Conservation (phyloP, 2,113 vertebrate species). For the Lycaon pictus region DNA sequence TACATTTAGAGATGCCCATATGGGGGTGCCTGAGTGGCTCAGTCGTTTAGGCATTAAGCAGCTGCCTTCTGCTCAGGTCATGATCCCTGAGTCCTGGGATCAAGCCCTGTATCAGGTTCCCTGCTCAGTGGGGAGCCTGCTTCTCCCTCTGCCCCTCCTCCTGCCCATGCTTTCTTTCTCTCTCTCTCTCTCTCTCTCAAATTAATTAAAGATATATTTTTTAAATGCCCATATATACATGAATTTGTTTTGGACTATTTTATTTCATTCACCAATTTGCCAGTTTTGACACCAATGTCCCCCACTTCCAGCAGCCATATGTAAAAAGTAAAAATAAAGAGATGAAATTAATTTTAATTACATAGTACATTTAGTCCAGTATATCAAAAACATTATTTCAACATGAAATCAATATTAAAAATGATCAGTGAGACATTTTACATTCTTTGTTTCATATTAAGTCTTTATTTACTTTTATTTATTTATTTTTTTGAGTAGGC, state of each 20-base stretch:
- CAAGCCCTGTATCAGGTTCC: not conserved
- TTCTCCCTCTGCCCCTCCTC: not conserved
- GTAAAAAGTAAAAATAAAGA: conserved; percentile 22
- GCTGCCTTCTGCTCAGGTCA: not conserved
- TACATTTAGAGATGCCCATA: not conserved
- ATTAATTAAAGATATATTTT: not conserved
- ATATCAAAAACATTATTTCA: conserved; percentile 42
- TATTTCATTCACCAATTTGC: conserved; percentile 7
- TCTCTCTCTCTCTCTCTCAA: not conserved
- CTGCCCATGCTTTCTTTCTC: not conserved
- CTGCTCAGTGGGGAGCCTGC: not conserved
- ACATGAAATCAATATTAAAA: conserved; percentile 20
- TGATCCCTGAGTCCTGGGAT: not conserved
- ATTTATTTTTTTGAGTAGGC: not conserved
- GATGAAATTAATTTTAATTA: conserved; percentile 43
- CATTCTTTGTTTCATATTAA: conserved; percentile 40
- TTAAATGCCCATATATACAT: not conserved
- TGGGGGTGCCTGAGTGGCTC: not conserved
- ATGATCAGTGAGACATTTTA: not conserved
- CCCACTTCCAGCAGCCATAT: not conserved
- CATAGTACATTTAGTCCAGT: not conserved
- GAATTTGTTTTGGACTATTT: not conserved
- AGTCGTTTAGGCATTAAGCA: not conserved
- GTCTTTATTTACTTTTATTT: not conserved
- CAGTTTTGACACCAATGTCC: not conserved